These are phyloP conservation scores for Mycetomoellerius zeteki DNA, from an alignment of 1,140 invertebrate genomes.

Conservation along the genomic window DNA sequence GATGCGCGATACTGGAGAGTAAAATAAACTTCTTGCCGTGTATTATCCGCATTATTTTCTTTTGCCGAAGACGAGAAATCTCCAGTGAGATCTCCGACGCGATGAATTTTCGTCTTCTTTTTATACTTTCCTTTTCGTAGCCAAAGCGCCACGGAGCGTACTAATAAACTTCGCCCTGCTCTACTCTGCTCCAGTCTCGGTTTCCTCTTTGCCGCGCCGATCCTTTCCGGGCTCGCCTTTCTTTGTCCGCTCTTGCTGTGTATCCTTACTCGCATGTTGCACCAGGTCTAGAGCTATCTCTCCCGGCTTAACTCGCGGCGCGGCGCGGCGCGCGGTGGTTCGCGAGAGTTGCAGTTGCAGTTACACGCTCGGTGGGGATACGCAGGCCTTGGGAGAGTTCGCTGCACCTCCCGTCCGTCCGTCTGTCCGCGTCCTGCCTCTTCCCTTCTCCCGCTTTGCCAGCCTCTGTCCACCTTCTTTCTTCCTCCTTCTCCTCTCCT, in stretches of 20 bases:
- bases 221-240: constrained; percentile 62
- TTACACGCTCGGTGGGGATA: constrained; percentile 72
- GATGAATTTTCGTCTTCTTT: not conserved
- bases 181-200: not conserved
- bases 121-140: constrained; percentile 7
- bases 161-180: constrained; percentile 37
- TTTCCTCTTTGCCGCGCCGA: constrained; percentile 53
- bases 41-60: not conserved
- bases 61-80: not conserved
- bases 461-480: constrained; percentile 39
- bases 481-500: not conserved
- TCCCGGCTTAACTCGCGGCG: constrained; percentile 51
- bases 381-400: constrained; percentile 86
- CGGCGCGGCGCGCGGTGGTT: constrained; percentile 31
- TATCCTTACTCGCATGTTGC: constrained; percentile 56
- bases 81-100: not conserved
- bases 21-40: not conserved
- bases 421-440: constrained; percentile 68
- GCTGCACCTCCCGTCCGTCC: constrained; percentile 85
- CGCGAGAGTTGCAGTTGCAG: constrained; percentile 78
- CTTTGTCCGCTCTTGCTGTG: constrained; percentile 47
- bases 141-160: not conserved
- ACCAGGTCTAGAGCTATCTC: constrained; percentile 59
- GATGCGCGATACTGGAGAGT: not conserved
- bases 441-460: constrained; percentile 54